A percentile compares a stretch with the other conserved stretches of the same genome.
Evolutionary conservation across 2,797 vertebrate species (phyloP).

Genomic region (Aplochiton taeniatus): DNA sequence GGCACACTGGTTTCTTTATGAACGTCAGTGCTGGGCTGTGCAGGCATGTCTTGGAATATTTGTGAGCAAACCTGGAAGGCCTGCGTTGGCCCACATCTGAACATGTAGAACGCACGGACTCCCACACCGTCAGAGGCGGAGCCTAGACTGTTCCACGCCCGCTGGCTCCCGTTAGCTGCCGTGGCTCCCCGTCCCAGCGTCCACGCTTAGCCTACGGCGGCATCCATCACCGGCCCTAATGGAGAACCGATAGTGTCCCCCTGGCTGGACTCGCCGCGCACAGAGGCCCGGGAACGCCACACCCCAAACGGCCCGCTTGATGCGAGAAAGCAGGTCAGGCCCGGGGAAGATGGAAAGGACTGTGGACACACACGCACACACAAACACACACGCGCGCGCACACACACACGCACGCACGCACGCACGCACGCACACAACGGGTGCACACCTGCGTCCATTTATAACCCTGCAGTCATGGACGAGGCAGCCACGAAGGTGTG

Average conservation of each 20-base stretch:
- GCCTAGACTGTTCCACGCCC: too few species aligned
- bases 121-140: too few species aligned
- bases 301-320: conserved; percentile 50
- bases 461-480: conserved; percentile 10
- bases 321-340: conserved; percentile 66
- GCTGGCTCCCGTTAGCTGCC: too few species aligned
- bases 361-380: neutral
- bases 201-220: conserved; percentile 49
- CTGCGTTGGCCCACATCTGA: too few species aligned
- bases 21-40: too few species aligned
- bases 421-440: neutral
- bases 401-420: neutral
- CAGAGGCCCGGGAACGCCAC: conserved; percentile 39
- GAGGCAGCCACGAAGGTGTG: conserved; percentile 25
- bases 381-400: neutral
- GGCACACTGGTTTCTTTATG: too few species aligned
- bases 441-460: conserved; percentile 26
- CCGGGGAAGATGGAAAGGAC: conserved; percentile 48
- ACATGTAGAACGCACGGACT: too few species aligned
- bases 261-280: conserved; percentile 29
- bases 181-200: conserved; percentile 9
- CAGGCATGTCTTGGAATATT: too few species aligned
- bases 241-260: conserved; percentile 54
- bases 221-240: conserved; percentile 59
- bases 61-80: too few species aligned